Conservation (phyloP, 2,888 invertebrate species). For the Dichetophora obliterata region DNA sequence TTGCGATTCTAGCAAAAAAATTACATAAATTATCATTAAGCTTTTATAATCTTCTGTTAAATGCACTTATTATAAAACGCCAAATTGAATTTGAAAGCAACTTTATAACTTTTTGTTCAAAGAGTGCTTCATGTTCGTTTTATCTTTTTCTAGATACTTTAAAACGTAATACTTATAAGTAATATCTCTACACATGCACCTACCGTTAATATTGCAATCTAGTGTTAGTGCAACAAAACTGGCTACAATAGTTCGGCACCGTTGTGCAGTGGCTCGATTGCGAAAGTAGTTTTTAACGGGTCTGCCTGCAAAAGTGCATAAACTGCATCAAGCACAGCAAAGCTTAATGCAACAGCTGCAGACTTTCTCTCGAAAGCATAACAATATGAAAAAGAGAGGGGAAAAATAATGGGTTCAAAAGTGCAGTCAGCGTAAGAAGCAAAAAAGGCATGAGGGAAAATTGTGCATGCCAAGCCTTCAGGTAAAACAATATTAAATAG, state of each 20-base stretch:
- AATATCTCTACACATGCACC: too few species aligned
- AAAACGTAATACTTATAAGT: too few species aligned
- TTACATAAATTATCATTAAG: too few species aligned
- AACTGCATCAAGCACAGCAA: slow-evolving; percentile 9
- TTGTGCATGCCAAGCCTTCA: not conserved
- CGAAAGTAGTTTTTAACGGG: slow-evolving; percentile 28
- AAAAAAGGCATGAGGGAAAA: slow-evolving; percentile 3
- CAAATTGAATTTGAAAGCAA: too few species aligned
- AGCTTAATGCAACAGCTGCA: not conserved
- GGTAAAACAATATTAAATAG: not conserved
- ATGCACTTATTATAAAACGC: too few species aligned
- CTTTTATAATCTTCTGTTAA: too few species aligned
- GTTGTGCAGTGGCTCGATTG: not conserved
- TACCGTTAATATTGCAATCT: not conserved
- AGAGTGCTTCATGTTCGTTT: too few species aligned
- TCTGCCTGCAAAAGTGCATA: slow-evolving; percentile 5
- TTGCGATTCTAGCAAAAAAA: too few species aligned
- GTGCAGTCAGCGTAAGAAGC: slow-evolving; percentile 8
- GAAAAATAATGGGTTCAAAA: slow-evolving; percentile 25
- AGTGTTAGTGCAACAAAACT: not conserved
- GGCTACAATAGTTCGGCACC: not conserved
- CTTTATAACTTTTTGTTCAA: too few species aligned
- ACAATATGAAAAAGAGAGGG: not conserved
- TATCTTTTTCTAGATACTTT: too few species aligned
- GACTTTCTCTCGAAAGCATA: slow-evolving; percentile 21